Evolutionary conservation across 2,888 invertebrate species (phyloP).

Genomic region (Ditula angustiorana): DNA sequence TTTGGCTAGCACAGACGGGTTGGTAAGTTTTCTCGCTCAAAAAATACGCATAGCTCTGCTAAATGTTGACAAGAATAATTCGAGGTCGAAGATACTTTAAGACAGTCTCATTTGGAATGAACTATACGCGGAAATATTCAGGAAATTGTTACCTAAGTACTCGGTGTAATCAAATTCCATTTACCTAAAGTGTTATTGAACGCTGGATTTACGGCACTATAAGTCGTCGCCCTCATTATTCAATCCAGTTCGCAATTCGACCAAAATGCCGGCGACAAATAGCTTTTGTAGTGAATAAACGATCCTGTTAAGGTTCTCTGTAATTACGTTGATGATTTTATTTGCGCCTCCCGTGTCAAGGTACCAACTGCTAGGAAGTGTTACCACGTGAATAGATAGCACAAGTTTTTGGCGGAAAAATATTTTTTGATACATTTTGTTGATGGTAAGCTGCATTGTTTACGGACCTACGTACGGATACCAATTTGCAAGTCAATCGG

Average conservation of each 20-base stretch:
- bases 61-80: too few relatives aligned
- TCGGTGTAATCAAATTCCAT: neutral
- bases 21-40: too few relatives aligned
- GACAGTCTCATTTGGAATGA: neutral
- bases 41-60: too few relatives aligned
- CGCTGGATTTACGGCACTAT: slow-evolving; percentile 33
- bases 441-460: too few relatives aligned
- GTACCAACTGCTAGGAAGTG: neutral
- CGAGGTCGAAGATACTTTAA: neutral
- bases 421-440: too few relatives aligned
- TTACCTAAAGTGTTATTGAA: slow-evolving; percentile 12
- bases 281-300: slow-evolving; percentile 58
- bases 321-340: slow-evolving; percentile 38
- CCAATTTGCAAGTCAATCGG: too few relatives aligned
- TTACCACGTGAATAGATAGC: neutral
- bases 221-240: slow-evolving; percentile 53
- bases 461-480: too few relatives aligned
- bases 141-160: neutral
- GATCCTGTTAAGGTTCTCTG: slow-evolving; percentile 30
- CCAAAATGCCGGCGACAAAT: slow-evolving; percentile 58
- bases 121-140: neutral
- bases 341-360: slow-evolving; percentile 2
- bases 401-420: too few relatives aligned
- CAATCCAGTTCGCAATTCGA: slow-evolving; percentile 61
- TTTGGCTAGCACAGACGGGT: neutral